Evolutionary conservation across 2,113 vertebrate species (phyloP), one percentile per base, ranked within the genome.

Genomic region (Recurvirostra avosetta): DNA sequence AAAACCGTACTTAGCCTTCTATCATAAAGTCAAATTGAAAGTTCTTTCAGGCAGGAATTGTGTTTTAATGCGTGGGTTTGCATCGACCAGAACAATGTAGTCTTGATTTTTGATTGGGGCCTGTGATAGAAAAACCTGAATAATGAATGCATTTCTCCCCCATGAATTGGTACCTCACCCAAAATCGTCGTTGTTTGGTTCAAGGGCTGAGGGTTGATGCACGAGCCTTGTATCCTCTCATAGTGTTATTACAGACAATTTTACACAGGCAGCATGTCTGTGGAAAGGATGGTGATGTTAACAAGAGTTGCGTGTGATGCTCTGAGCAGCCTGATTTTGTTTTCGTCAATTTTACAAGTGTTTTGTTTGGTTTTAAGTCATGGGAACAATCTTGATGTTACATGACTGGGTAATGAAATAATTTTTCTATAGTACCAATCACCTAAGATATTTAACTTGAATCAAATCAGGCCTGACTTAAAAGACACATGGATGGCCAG

Each of bases 31-130:
- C 41, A 84, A 58, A 87, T 15, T 71, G 38, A 23, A 73, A 91
- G 27, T 50, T 71, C 56, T 59, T 80, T 67, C 50, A 86, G 73
- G 14, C 23, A 61, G 45, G 41, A 40, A 84, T 81, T 86, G 27
- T 59, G 76, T 96, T 86, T 45, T 34, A 55, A 40, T 22, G 76
- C 41, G 22, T 7, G 5, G 15, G n/a, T 91, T 94, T 91, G 47
- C 63, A 38, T 61, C 23, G 40, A 68, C 70, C 63, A 88, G 94
- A 95, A 96, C 72, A 96, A 96, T 89, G 55, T 6, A 62, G 36
- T 27, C 82, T 86, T 95, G 91, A 92, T 94, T 95, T 94, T 77
- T 86, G 83, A 83, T 53, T 94, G 70, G 29, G 11, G 3, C 15
- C 52, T 61, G 14, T 61, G 74, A 75, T 43, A 86, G 72, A 88